Evolutionary conservation across 1,140 invertebrate species (phyloP).

Genomic region (Pinna nobilis): DNA sequence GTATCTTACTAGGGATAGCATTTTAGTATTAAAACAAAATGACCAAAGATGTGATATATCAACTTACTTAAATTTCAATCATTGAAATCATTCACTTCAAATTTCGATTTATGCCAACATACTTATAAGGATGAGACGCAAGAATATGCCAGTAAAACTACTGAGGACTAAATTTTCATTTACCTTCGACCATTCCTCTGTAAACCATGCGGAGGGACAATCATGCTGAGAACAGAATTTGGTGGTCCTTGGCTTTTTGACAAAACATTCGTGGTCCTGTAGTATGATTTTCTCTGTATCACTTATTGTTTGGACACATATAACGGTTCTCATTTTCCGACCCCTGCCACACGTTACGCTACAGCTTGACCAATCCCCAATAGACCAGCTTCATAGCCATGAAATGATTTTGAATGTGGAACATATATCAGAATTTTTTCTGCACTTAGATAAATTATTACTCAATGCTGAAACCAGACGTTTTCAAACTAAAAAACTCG

Average conservation of each 20-base stretch:
- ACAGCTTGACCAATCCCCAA: slow-evolving; percentile 60
- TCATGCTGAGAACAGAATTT: slow-evolving; percentile 79
- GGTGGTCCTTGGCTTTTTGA: slow-evolving; percentile 73
- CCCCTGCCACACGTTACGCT: slow-evolving; percentile 63
- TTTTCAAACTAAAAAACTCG: no score
- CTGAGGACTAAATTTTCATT: slow-evolving; percentile 29
- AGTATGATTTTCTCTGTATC: slow-evolving; percentile 54
- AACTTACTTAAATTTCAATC: no score
- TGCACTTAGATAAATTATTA: no score
- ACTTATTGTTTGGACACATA: slow-evolving; percentile 62
- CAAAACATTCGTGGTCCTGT: slow-evolving; percentile 69
- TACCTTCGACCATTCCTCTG: slow-evolving; percentile 83
- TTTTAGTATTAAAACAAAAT: not conserved
- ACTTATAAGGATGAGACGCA: not conserved
- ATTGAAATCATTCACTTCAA: not conserved
- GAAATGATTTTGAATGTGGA: no score
- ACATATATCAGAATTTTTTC: no score
- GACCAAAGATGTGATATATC: not conserved
- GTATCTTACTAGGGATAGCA: no score
- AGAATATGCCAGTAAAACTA: not conserved
- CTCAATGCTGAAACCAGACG: no score
- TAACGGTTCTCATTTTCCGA: slow-evolving; percentile 48
- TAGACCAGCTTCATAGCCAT: slow-evolving; percentile 54
- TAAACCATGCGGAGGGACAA: slow-evolving; percentile 82
- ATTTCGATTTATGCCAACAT: not conserved